Evolutionary conservation across 2,797 vertebrate species (phyloP).

Genomic region (Spheniscus humboldti): DNA sequence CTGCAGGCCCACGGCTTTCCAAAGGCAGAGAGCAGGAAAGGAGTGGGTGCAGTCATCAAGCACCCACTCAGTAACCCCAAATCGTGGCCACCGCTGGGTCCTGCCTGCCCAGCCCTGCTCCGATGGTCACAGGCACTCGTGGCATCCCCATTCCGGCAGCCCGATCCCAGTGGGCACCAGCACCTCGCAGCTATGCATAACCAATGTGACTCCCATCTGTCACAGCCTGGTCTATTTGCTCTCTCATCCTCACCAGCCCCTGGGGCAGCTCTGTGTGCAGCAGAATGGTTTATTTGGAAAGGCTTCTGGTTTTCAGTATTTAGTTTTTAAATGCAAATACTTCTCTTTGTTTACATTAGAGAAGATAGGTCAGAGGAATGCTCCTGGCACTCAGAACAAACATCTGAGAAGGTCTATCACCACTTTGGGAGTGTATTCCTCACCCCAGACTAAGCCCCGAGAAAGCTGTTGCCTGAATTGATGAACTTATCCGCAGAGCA

Average conservation of each 20-base stretch:
- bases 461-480: not conserved
- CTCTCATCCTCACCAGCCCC: not conserved
- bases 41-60: not conserved
- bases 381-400: not conserved
- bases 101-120: not conserved
- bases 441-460: not conserved
- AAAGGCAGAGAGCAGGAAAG: not conserved
- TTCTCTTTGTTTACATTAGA: not conserved
- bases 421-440: not conserved
- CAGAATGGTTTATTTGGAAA: not conserved
- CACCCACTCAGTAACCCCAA: not conserved
- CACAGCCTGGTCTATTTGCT: not conserved
- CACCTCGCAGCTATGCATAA: not conserved
- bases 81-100: not conserved
- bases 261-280: not conserved
- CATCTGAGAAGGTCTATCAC: not conserved
- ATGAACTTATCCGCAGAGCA: not conserved
- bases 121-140: accelerated
- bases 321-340: not conserved
- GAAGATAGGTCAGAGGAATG: not conserved
- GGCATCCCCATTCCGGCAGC: not conserved
- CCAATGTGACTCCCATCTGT: not conserved
- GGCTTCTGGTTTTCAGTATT: not conserved
- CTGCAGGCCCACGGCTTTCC: not conserved
- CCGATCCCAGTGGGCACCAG: not conserved